Evolutionary conservation across 2,888 invertebrate species (phyloP).

Genomic region (Pyrrhosoma nymphula): DNA sequence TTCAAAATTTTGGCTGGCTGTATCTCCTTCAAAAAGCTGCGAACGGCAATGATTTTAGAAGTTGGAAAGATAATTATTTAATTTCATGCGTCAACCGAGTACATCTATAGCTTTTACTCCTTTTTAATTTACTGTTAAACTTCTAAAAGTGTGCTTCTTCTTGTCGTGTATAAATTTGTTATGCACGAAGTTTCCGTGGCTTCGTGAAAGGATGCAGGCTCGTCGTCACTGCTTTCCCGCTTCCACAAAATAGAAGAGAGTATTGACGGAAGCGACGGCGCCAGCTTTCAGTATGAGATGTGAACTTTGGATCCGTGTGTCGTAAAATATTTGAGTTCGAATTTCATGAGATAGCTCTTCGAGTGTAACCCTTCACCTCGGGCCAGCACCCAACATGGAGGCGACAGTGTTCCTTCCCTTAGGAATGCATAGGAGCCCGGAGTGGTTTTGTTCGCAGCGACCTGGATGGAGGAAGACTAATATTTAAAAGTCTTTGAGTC

Average conservation of each 20-base stretch:
- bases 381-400: not conserved
- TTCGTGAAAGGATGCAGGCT: not conserved
- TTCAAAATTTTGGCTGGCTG: too few species aligned
- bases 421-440: not conserved
- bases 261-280: not conserved
- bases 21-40: too few species aligned
- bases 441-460: not conserved
- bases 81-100: too few species aligned
- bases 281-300: not conserved
- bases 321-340: slow-evolving; percentile 4
- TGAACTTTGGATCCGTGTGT: not conserved
- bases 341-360: slow-evolving; percentile 4
- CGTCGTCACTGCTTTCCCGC: not conserved
- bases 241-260: not conserved
- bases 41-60: too few species aligned
- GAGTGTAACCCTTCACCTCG: slow-evolving; percentile 9
- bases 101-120: too few species aligned
- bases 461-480: not conserved
- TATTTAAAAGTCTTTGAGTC: not conserved
- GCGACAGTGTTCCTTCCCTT: not conserved
- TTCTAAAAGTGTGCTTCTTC: too few species aligned
- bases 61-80: too few species aligned
- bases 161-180: too few species aligned
- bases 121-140: too few species aligned
- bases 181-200: not conserved